Percentiles rank a stretch among this genome's conserved stretches.
Evolutionary conservation across 2,797 vertebrate species (phyloP).

Genomic region (Kryptolebias ocellatus): DNA sequence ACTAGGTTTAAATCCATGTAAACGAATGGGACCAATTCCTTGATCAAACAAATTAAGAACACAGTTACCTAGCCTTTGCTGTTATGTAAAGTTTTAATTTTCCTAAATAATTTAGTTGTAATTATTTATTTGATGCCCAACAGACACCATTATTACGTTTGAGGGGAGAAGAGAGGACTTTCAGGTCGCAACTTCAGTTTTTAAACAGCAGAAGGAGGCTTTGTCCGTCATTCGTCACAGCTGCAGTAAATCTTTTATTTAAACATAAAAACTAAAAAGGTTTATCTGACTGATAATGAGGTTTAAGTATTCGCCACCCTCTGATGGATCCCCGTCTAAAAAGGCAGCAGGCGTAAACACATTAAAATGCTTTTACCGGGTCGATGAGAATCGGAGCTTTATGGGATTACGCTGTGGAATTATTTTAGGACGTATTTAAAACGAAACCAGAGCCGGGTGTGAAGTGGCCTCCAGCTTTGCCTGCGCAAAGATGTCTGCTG

Average conservation of each 20-base stretch:
- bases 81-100: too few species aligned
- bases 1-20: too few species aligned
- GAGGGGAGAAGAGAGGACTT: too few species aligned
- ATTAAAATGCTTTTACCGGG: conserved; percentile 64
- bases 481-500: conserved; percentile 39
- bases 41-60: too few species aligned
- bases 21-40: too few species aligned
- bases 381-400: conserved; percentile 54
- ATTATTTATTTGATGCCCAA: too few species aligned
- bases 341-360: conserved; percentile 51
- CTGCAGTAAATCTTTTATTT: too few species aligned
- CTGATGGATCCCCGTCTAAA: conserved; percentile 36
- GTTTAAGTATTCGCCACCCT: conserved; percentile 6
- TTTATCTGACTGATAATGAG: conserved; percentile 19
- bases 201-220: too few species aligned
- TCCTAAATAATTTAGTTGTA: too few species aligned
- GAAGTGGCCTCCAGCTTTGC: conserved; percentile 35
- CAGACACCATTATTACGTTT: too few species aligned
- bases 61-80: too few species aligned
- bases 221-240: background rate
- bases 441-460: conserved; percentile 41
- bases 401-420: conserved; percentile 51
- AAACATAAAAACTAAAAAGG: conserved; percentile 28
- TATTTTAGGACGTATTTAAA: conserved; percentile 46
- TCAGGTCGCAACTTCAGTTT: too few species aligned